Evolutionary conservation across 2,888 invertebrate species (phyloP).

Genomic region (Plagodis pulveraria): DNA sequence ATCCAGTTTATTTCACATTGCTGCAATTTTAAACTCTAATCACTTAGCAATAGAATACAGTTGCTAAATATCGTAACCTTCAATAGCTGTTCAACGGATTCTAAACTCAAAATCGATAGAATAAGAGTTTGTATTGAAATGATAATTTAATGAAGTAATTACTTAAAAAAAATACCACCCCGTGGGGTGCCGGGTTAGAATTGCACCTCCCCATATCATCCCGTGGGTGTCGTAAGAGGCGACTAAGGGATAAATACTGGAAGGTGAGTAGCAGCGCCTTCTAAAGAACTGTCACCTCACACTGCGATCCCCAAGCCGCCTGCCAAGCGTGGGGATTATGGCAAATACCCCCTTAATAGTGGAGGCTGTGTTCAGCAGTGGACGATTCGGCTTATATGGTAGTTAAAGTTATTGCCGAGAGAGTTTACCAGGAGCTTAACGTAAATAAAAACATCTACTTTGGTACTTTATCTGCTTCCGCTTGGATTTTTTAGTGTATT

Average conservation of each 20-base stretch:
- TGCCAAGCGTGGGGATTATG: too few species aligned
- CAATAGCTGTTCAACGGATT: background rate
- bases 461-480: background rate
- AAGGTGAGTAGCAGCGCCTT: too few species aligned
- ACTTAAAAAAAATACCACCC: too few species aligned
- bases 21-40: constrained; percentile 1
- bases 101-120: background rate
- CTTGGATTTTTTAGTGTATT: background rate
- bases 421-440: constrained; percentile 5
- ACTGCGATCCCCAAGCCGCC: too few species aligned
- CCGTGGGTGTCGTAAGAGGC: too few species aligned
- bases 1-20: background rate
- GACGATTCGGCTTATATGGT: too few species aligned
- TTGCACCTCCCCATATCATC: too few species aligned
- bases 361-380: too few species aligned
- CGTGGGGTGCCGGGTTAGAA: too few species aligned
- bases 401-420: constrained; percentile 3
- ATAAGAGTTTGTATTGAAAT: background rate
- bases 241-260: too few species aligned
- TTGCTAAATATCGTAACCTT: background rate
- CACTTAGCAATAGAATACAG: background rate
- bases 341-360: too few species aligned
- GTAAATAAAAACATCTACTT: constrained; percentile 6
- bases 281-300: too few species aligned
- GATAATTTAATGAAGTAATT: background rate